Conservation (phyloP, 2,888 invertebrate species). For the Hermaeophaga mercurialis region DNA sequence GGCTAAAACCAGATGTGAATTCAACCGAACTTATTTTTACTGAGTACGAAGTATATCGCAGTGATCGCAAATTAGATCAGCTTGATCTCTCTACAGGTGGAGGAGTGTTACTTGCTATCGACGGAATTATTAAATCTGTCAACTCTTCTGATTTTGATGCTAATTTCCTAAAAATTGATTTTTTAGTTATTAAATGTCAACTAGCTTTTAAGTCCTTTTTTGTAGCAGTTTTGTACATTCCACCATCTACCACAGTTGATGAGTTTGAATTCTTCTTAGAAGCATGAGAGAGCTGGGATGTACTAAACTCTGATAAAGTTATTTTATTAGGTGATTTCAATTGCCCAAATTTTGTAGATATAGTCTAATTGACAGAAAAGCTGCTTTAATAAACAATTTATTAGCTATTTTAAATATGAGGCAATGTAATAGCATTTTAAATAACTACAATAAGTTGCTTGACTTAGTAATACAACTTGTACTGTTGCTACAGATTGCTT, state of each 20-base stretch:
- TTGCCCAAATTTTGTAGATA: not conserved
- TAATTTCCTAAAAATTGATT: slow-evolving; percentile 6
- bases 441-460: slow-evolving; percentile 6
- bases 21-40: slow-evolving; percentile 4
- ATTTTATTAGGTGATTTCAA: not conserved
- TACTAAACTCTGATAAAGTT: not conserved
- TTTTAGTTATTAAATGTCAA: slow-evolving; percentile 7
- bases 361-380: not conserved
- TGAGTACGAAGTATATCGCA: slow-evolving; percentile 10
- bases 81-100: slow-evolving; percentile 9
- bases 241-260: not conserved
- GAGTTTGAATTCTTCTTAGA: not conserved
- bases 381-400: slow-evolving; percentile 2
- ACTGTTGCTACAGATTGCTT: not conserved
- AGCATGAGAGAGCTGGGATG: not conserved
- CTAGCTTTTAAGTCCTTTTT: not conserved
- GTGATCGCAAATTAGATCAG: slow-evolving; percentile 12
- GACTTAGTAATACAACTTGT: slow-evolving; percentile 1
- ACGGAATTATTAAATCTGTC: not conserved
- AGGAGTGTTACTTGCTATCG: slow-evolving; percentile 9
- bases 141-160: not conserved
- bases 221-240: not conserved
- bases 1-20: slow-evolving; percentile 8
- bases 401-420: slow-evolving; percentile 3
- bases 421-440: slow-evolving; percentile 4